Base-by-base conservation (phyloP, 2,888 invertebrate species). In the Venusia cambrica region DNA sequence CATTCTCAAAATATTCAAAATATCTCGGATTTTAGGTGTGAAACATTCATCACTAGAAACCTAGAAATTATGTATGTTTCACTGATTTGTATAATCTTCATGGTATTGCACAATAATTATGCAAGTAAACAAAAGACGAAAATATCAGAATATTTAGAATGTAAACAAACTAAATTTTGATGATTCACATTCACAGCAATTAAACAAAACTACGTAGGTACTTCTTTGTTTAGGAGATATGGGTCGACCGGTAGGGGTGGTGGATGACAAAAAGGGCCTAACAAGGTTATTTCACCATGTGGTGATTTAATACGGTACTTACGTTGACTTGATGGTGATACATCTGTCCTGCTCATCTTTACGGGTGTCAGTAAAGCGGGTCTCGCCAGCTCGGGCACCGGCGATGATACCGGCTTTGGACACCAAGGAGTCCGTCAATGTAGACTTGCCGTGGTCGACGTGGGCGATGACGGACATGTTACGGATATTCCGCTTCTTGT, bases 401-500 rank as follows among this genome's bases (percentile, higher is more conserved):
- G 99, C 99, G 77, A 99, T 99, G 81, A 99, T 99, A 88, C 99
- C 99, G 72, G 99, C 99, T 89, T 99, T 99, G 41, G 99, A 98
- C 54, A 99, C 99, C 72, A 99, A 91, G 51, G 99, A 99, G 89
- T 99, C 99, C 40, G 99, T 99, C 76, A 99, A 88, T 38, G 99
- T 99, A 56, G 99, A 99, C 89, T 99, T 99, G 76, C 99, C 99
- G 87, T 99, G 99, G 90, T 99, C 99, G 58, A 99, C 99, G 89
- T 99, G 99, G 67, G 99, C 99, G 81, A 99, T 99, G 89, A 99
- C 99, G 77, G 99, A 99, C 99, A 99, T 99, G 90, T 99, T 99
- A 81, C 99, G 94, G 90, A 99, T 99, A 85, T 99, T 99, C 90
- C 91, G 92, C 92, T 99, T 99, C 88, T 97, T 97, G 96, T 99